Evolutionary conservation across 2,113 vertebrate species (phyloP), one percentile per base, ranked within the genome.

Genomic region (Athene noctua): DNA sequence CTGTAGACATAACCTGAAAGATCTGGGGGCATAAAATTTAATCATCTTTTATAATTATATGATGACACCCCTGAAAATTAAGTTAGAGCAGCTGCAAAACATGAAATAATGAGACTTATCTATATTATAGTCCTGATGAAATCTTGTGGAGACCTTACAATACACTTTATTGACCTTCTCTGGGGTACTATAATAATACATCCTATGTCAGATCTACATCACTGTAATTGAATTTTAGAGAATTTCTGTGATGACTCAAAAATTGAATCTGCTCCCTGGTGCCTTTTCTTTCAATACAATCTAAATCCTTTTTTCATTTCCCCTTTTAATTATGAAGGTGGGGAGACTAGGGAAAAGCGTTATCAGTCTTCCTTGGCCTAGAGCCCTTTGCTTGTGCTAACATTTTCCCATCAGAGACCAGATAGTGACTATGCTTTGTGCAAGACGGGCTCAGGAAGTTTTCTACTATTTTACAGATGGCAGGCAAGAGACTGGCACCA

Each of bases 21-120:
- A 91, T 95, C 88, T 66, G 34, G 82, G 95, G 67, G 90, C 63
- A 91, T 96, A 94, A 97, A 97, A 97, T 95, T 90, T 96, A 96
- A 97, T 97, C 51, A 92, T 92, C 84, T 88, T 96, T 94, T 93
- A 94, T 97, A 96, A 97, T 97, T 96, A 80, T 93, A 86, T 72
- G 94, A 92, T 94, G 65, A 42, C 66, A 92, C 80, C 88, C 85
- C 90, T 75, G 91, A 96, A 97, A 97, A 97, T 97, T 86, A 94
- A 94, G 85, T 97, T 93, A 94, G 61, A 96, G 70, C 80, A 96
- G 88, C 94, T 95, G 85, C 94, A 96, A 97, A 97, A 93, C 55
- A 78, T 25, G 67, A 96, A 97, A 95, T 92, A 85, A 92, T 72
- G 70, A 96, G 82, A 89, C 91, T 96, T 83, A 79, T 94, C 83